Conservation (phyloP, 2,888 invertebrate genomes). For the Thyatira batis region DNA sequence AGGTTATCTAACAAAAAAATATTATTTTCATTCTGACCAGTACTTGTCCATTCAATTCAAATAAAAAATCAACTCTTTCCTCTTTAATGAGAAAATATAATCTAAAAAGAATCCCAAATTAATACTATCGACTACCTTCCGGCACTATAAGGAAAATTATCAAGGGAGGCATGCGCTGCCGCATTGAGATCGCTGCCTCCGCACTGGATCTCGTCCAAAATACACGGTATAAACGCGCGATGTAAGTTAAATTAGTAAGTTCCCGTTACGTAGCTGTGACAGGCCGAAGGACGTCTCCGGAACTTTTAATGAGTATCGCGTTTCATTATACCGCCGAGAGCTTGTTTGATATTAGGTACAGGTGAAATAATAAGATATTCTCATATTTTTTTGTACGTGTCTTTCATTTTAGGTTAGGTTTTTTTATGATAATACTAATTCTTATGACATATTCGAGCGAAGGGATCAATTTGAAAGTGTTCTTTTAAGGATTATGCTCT, state of each 20-base stretch:
- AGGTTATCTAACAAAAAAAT: too few relatives aligned
- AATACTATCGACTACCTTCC: not conserved
- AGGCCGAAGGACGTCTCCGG: slow-evolving; percentile 17
- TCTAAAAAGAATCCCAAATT: too few relatives aligned
- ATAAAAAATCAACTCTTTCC: too few relatives aligned
- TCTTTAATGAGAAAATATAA: too few relatives aligned
- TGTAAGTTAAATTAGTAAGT: slow-evolving; percentile 24
- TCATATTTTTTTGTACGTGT: not conserved
- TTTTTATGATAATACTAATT: not conserved
- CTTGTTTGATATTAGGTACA: slow-evolving; percentile 11
- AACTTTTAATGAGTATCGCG: slow-evolving; percentile 48
- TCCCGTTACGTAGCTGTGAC: slow-evolving; percentile 12
- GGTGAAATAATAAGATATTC: not conserved
- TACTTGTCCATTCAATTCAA: too few relatives aligned
- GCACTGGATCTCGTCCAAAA: slow-evolving; percentile 16
- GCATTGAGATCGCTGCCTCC: slow-evolving; percentile 5
- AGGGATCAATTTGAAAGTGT: too few relatives aligned
- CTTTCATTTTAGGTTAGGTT: not conserved
- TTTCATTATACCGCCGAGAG: slow-evolving; percentile 28
- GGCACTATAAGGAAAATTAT: not conserved
- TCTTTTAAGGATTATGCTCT: too few relatives aligned
- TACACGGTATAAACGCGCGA: slow-evolving; percentile 20
- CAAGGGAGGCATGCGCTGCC: not conserved
- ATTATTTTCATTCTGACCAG: too few relatives aligned
- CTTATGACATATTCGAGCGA: not conserved